Percentiles rank a stretch among this genome's conserved stretches.
These are phyloP conservation scores for Sthenelais limicola DNA, from an alignment of 2,888 invertebrate genomes.

Conservation along the genomic window DNA sequence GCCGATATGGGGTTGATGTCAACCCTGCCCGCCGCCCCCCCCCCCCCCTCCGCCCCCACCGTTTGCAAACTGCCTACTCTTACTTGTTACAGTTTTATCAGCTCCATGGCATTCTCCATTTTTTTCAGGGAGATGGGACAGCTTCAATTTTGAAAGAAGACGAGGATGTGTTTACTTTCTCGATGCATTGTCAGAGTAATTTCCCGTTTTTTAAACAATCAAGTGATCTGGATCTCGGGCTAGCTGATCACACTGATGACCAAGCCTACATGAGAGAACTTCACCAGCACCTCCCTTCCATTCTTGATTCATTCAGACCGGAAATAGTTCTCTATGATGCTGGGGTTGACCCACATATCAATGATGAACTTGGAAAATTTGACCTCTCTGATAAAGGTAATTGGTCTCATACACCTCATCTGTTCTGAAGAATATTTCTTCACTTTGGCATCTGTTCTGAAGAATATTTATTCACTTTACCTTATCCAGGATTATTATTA, in stretches of 20 bases:
- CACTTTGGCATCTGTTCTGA: too few species aligned
- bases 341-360: constrained; percentile 65
- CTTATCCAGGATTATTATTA: too few species aligned
- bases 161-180: constrained; percentile 62
- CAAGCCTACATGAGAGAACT: constrained; percentile 51
- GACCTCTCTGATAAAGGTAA: constrained; percentile 63
- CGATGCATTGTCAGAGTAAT: constrained; percentile 65
- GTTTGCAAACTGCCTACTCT: too few species aligned
- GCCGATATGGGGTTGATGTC: too few species aligned
- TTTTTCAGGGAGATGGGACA: constrained; percentile 66
- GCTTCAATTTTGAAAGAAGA: constrained; percentile 61
- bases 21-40: too few species aligned
- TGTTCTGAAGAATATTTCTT: too few species aligned
- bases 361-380: constrained; percentile 64
- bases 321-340: constrained; percentile 67
- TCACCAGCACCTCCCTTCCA: constrained; percentile 54
- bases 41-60: too few species aligned
- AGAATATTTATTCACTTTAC: too few species aligned
- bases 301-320: constrained; percentile 61
- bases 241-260: constrained; percentile 41
- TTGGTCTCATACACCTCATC: not conserved
- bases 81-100: too few species aligned
- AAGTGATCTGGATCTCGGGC: constrained; percentile 62
- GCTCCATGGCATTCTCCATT: too few species aligned
- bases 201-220: constrained; percentile 64